These are phyloP conservation scores for Dendrolimus punctatus DNA, from an alignment of 1,140 invertebrate genomes.

Conservation along the genomic window DNA sequence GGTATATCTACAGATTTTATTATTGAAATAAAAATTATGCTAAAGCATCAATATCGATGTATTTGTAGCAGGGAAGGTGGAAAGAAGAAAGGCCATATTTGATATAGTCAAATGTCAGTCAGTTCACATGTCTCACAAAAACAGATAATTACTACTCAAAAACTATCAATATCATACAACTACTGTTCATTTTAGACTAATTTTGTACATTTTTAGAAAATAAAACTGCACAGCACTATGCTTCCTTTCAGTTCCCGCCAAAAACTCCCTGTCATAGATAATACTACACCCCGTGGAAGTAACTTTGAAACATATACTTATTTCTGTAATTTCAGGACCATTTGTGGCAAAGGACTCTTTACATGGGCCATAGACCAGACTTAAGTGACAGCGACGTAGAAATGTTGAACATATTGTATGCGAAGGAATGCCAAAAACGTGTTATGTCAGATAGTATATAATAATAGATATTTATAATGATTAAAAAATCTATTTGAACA, in stretches of 20 bases:
- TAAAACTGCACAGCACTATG: no score
- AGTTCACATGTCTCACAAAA: no score
- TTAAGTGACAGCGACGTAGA: constrained; percentile 20
- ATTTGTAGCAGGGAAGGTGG: no score
- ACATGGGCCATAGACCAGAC: constrained; percentile 31
- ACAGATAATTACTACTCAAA: no score
- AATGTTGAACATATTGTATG: constrained; percentile 27
- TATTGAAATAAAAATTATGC: no score
- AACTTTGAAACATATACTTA: background rate
- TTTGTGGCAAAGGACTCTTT: constrained; percentile 33
- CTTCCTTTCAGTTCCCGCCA: background rate
- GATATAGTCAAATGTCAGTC: no score
- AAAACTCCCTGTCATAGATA: background rate
- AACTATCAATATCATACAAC: no score
- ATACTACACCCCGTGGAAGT: background rate
- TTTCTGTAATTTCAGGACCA: constrained; percentile 33
- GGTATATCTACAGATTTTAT: no score
- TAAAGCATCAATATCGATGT: no score
- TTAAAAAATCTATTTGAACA: constrained; percentile 3
- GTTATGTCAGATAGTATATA: constrained; percentile 1
- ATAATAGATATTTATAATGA: background rate
- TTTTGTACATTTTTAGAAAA: no score
- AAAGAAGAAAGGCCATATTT: no score
- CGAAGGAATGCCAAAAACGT: constrained; percentile 21
- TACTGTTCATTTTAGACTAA: no score